phyloP scores from a whole-genome alignment of 1,140 invertebrate species.

The Micrasema minimum region DNA sequence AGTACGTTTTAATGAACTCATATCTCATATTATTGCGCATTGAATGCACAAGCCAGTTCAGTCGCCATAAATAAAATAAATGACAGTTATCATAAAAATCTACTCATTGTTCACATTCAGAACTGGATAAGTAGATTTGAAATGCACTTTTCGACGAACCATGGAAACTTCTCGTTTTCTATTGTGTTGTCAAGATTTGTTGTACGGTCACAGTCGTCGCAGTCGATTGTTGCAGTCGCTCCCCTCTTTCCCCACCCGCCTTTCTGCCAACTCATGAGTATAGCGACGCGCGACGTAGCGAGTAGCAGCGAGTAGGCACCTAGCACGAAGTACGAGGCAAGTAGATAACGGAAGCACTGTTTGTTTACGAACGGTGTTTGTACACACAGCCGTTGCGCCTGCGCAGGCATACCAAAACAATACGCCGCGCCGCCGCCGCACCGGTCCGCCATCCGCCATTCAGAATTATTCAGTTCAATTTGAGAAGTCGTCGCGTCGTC shows the following conservation, averaged over 20 bases:
- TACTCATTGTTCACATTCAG: too few relatives aligned
- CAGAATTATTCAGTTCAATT: slow-evolving; percentile 35
- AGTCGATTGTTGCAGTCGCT: slow-evolving; percentile 15
- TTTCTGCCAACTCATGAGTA: neutral
- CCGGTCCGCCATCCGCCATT: slow-evolving; percentile 34
- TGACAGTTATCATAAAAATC: too few relatives aligned
- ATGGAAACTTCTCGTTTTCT: too few relatives aligned
- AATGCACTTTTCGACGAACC: too few relatives aligned
- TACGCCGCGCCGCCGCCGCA: slow-evolving; percentile 39
- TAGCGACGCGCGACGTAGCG: neutral
- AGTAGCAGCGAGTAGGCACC: too few relatives aligned
- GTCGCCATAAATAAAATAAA: too few relatives aligned
- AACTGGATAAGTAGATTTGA: too few relatives aligned
- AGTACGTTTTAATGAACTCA: too few relatives aligned
- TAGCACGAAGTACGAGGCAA: neutral
- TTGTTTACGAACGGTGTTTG: slow-evolving; percentile 48
- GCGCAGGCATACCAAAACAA: slow-evolving; percentile 45
- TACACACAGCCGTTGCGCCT: slow-evolving; percentile 45
- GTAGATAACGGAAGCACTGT: slow-evolving; percentile 45
- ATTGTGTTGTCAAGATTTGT: too few relatives aligned
- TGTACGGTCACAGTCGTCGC: neutral
- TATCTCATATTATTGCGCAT: too few relatives aligned
- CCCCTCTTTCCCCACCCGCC: slow-evolving; percentile 2
- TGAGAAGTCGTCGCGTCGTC: slow-evolving; percentile 27
- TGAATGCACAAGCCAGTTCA: too few relatives aligned